Evolutionary conservation across 2,113 vertebrate genomes (phyloP), one percentile per base, ranked within the genome.

Genomic region (Pica pica): DNA sequence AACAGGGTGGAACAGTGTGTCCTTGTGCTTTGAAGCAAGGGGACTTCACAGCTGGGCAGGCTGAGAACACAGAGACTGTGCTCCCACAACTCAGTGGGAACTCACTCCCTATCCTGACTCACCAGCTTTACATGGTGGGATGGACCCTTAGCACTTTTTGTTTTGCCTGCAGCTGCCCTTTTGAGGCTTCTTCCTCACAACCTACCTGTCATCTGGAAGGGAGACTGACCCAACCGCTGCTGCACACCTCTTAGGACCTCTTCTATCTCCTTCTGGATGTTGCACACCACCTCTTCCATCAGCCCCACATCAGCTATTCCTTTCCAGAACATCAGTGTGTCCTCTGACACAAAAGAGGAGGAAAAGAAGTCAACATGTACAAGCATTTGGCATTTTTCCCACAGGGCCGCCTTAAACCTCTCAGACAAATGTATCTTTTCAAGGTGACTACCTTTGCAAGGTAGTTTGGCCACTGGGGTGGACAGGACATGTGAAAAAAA

Each of bases 271-370:
- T 98, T 98, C 95, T 99, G 99, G 93, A 99, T 98, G 93, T 98
- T 98, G 96, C 98, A 99, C 76, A 99, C 98, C 19, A 99, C 99
- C 73, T 99, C 98, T 57, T 98, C 98, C 98, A 99, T 99, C 96
- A 99, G 97, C 27, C 99, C 99, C 15, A 98, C 98, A 23, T 99
- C 99, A 71, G 99, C 98, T 85, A 99, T 99, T 60, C 98, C 98
- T 92, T 98, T 99, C 99, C 99, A 99, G 90, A 99, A 98, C 95
- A 98, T 98, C 97, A 99, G 74, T 0, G 98, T 98, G 94, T 98
- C 99, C 93, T 99, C 99, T 99, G 94, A 94, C 67, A 71, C 28
- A 83, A 90, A 71, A 87, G 93, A 44, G 90, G 18, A 61, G 41
- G 67, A 76, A 84, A 94, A 52, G 44, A 57, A 76, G 24, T 91